These are phyloP conservation scores for Pseudotriccus pelzelni DNA, from an alignment of 2,797 vertebrate genomes.

Conservation along the genomic window DNA sequence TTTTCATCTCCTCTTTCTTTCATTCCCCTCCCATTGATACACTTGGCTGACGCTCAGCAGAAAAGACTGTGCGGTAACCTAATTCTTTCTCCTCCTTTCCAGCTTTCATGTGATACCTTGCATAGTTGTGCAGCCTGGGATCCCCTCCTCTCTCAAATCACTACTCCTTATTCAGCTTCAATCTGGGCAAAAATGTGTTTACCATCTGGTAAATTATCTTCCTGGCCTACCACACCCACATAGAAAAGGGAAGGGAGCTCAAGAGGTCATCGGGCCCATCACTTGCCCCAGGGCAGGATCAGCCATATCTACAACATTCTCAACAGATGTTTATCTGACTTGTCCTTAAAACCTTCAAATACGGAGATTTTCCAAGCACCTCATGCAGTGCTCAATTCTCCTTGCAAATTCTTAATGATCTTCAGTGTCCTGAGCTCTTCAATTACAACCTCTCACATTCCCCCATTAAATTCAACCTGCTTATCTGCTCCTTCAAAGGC, in stretches of 20 bases:
- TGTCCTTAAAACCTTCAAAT: conserved; percentile 31
- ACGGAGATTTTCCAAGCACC: conserved; percentile 22
- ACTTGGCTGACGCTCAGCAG: neutral
- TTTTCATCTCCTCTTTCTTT: conserved; percentile 42
- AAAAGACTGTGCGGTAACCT: neutral
- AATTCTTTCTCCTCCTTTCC: conserved; percentile 7
- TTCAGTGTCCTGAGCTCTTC: conserved; percentile 47
- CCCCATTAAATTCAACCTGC: conserved; percentile 63
- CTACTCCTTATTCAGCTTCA: conserved; percentile 1
- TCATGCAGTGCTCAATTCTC: conserved; percentile 2
- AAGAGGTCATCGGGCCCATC: conserved; percentile 42
- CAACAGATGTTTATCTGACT: conserved; percentile 59
- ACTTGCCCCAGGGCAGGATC: conserved; percentile 48
- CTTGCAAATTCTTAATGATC: conserved; percentile 65
- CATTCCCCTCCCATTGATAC: neutral
- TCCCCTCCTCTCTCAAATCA: neutral
- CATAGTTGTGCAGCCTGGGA: neutral
- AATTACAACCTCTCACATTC: conserved; percentile 64
- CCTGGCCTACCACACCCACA: conserved; percentile 36
- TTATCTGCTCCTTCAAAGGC: conserved; percentile 67
- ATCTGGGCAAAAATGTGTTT: conserved; percentile 50
- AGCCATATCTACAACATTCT: conserved; percentile 43
- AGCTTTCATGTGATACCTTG: neutral
- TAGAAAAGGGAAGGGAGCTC: conserved; percentile 11
- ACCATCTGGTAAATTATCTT: conserved; percentile 64